Evolutionary conservation across 2,113 vertebrate species (phyloP).

Genomic region (pig (Sus scrofa)): T2T-Sscrofa CM000817.6:123938001-123938500

Average conservation of each 20-base stretch:
- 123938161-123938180: constrained; percentile 77
- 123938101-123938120: constrained; percentile 84
- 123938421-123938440: neutral
- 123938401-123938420: neutral
- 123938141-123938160: constrained; percentile 79
- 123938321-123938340: neutral
- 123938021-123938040: constrained; percentile 95
- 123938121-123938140: constrained; percentile 80
- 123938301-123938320: neutral
- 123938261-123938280: constrained; percentile 44
- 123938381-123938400: neutral
- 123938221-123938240: neutral
- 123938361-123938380: neutral
- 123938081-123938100: constrained; percentile 84
- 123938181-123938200: constrained; percentile 63
- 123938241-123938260: constrained; percentile 46
- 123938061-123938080: constrained; percentile 86
- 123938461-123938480: constrained; percentile 15
- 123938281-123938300: constrained; percentile 34
- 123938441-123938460: neutral
- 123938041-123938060: constrained; percentile 89
- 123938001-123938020: constrained; percentile 95
- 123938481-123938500: neutral
- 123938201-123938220: constrained; percentile 84
- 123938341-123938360: neutral